phyloP scores from a whole-genome alignment of 2,888 invertebrate species.

The Cheilosia scutellata region DNA sequence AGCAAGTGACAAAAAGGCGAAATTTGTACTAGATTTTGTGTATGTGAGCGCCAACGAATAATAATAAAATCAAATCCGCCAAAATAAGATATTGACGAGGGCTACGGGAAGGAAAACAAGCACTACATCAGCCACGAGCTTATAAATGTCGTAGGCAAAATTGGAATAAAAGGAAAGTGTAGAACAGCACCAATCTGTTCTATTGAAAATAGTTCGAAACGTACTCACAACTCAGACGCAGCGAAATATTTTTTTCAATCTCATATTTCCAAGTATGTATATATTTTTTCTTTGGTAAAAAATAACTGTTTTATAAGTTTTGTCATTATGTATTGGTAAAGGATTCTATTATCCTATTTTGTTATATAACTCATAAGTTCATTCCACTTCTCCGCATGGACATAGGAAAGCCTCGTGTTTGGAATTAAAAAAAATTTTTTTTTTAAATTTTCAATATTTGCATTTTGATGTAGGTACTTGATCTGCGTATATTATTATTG shows the following conservation, averaged over 20 bases:
- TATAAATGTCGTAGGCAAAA: constrained; percentile 30
- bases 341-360: constrained; percentile 11
- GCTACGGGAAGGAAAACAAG: constrained; percentile 41
- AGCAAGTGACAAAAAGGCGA: neutral
- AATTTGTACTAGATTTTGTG: constrained; percentile 41
- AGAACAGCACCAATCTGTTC: constrained; percentile 56
- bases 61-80: constrained; percentile 50
- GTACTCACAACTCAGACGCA: constrained; percentile 55
- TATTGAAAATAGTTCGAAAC: constrained; percentile 63
- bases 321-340: constrained; percentile 3
- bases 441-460: neutral
- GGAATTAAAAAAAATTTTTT: neutral
- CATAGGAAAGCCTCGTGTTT: constrained; percentile 42
- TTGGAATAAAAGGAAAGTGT: constrained; percentile 54
- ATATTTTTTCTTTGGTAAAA: constrained; percentile 1
- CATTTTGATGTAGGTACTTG: neutral
- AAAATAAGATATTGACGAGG: constrained; percentile 22
- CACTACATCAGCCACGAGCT: constrained; percentile 43
- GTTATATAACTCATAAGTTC: constrained; percentile 18
- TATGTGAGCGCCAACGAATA: constrained; percentile 13
- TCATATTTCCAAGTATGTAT: constrained; percentile 66
- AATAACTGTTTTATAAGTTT: constrained; percentile 20
- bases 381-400: neutral
- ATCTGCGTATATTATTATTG: neutral
- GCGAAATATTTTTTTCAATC: constrained; percentile 56